Evolutionary conservation across 2,797 vertebrate species (phyloP), one percentile per base, ranked within the genome.

Genomic region (Notolabrus celidotus): DNA sequence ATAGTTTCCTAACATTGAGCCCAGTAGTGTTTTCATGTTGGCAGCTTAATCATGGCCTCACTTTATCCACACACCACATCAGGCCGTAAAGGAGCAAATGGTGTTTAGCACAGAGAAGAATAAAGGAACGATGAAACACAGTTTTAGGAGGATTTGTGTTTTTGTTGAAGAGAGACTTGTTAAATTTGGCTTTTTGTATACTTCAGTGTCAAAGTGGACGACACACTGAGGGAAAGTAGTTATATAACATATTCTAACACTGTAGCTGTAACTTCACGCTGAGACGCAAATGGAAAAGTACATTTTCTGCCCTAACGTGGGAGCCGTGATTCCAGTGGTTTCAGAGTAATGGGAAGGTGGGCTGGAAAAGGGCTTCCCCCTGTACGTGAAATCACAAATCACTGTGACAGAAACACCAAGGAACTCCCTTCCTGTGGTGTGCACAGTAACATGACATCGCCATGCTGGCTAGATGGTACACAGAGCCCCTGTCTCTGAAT

Each of bases 361-460:
- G 52, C 45, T 27, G 79, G 80, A 86, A 84, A 85, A 84, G 79
- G 84, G 77, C 50, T 82, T 88, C 73, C 87, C 85, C 69, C 71
- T 42, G 50, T 53, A 60, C 71, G 63, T 68, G 54, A 83, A 80
- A 79, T 87, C 67, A 81, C 73, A 82, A 82, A 86, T 78, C 51
- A 79, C 79, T 52, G 29, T 63, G 75, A 73, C 59, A 75, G 67
- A 70, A 74, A 79, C 78, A 41, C 68, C 47, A 47, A 56, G 77
- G 84, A 87, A 71, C 76, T 83, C 80, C 78, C 69, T 65, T 80
- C 71, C 82, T 83, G 79, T 49, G 80, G 62, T n/a, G 45, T 31
- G 36, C 25, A 43, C 47, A 46, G 25, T 11, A 56, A 56, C 47
- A 43, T 71, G 51, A 58, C 56, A 16, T 78, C 15, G 19, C 62